These are phyloP conservation scores for Mobula birostris DNA, from an alignment of 2,113 vertebrate species.

Conservation along the genomic window DNA sequence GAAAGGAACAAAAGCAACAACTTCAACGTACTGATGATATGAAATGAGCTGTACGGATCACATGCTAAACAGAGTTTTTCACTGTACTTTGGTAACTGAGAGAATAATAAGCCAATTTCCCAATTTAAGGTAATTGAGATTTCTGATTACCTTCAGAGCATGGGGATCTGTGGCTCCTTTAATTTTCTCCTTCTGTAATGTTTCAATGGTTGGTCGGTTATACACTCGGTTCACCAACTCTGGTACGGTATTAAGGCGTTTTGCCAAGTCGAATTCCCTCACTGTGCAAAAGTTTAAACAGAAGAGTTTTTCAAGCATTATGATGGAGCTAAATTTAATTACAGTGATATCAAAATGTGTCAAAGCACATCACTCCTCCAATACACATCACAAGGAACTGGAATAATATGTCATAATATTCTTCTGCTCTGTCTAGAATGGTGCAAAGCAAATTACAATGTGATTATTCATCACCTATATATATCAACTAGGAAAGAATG, in stretches of 20 bases:
- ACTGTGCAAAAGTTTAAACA: slow-evolving; percentile 55
- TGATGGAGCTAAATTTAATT: neutral
- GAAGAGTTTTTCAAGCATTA: neutral
- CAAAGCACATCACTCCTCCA: neutral
- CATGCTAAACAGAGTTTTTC: too few relatives aligned
- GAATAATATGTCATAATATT: neutral
- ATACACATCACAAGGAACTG: neutral
- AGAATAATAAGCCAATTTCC: too few relatives aligned
- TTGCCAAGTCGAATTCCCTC: slow-evolving; percentile 71
- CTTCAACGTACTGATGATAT: too few relatives aligned
- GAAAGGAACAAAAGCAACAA: too few relatives aligned
- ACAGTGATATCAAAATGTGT: neutral
- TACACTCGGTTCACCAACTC: slow-evolving; percentile 75
- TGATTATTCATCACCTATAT: neutral
- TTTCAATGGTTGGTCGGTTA: slow-evolving; percentile 80
- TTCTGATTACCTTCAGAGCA: slow-evolving; percentile 56
- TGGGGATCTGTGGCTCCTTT: slow-evolving; percentile 56
- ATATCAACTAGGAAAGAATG: neutral
- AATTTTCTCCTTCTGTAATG: slow-evolving; percentile 65
- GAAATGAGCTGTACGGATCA: too few relatives aligned
- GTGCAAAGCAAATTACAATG: neutral
- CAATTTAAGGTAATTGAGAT: neutral
- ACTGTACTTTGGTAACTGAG: too few relatives aligned
- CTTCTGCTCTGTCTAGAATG: neutral
- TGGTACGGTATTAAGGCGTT: slow-evolving; percentile 72